Evolutionary conservation across 2,888 invertebrate genomes (phyloP), one percentile per base, ranked within the genome.

Genomic region (Erebia palarica): DNA sequence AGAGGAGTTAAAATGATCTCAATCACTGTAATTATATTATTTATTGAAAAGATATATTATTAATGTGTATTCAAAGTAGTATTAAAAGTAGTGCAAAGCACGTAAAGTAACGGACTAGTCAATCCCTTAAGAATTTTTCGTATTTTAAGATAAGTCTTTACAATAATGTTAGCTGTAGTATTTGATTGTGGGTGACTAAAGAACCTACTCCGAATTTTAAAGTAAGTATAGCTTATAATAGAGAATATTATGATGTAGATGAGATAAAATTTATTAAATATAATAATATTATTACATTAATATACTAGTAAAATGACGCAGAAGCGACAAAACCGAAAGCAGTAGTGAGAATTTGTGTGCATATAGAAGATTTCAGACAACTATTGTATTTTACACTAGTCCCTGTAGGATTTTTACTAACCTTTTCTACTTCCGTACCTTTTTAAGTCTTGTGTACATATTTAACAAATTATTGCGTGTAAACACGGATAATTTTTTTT

Each of bases 371-470:
- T 77, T 67, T 69, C 76, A 76, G 72, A 74, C 77, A 79, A 78
- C 74, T 80, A 86, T 82, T 86, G 86, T 89, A 89, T 84, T 87
- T 84, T 89, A 89, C 82, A 89, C 83, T 81, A 86, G 83, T 77
- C 80, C 87, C 88, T 78, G 85, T 91, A 91, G 91, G 87, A 82
- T 92, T 92, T 92, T 87, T 91, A 91, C 89, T 81, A 83, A 87
- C 86, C 86, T 92, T 91, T 92, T 90, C 85, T 91, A 91, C 91
- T 87, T 90, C 86, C 71, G 70, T 78, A 78, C 75, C 75, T 77
- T 77, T 77, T 71, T 73, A 75, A 72, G 63, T 68, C 59, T 72
- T 70, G 67, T 70, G 66, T 66, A 66, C 21, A 65, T 65, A 65
- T 44, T 47, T 11, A 13, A 61, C 47, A 21, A 36, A 44, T 47